Percentiles rank a stretch among this genome's conserved stretches.
Evolutionary conservation across 2,888 invertebrate genomes (phyloP).

Genomic region (Eupeodes latifasciatus): DNA sequence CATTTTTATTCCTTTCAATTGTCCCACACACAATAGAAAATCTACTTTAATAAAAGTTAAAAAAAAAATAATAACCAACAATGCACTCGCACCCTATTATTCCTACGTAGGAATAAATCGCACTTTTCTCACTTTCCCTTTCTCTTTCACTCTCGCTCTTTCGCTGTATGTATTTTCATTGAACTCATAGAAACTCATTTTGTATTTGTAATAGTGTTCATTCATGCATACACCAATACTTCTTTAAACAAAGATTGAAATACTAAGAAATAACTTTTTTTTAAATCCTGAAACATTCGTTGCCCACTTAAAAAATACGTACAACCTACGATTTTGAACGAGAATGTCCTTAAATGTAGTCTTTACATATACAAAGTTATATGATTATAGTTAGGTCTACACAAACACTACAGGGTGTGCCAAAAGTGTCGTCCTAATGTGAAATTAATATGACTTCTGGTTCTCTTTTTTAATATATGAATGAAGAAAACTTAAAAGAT

Average conservation of each 20-base stretch:
- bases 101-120: not conserved
- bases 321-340: conserved; percentile 27
- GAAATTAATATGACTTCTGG: too few relatives aligned
- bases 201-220: not conserved
- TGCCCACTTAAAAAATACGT: conserved; percentile 30
- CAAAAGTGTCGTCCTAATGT: too few relatives aligned
- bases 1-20: conserved; percentile 55
- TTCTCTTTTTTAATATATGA: too few relatives aligned
- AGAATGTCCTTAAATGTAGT: conserved; percentile 31
- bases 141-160: not conserved
- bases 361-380: too few relatives aligned
- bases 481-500: too few relatives aligned
- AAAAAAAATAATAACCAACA: conserved; percentile 25
- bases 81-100: conserved; percentile 25
- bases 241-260: not conserved
- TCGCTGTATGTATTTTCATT: not conserved
- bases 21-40: conserved; percentile 59
- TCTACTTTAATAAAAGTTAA: conserved; percentile 38
- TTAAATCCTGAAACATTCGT: not conserved
- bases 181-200: not conserved
- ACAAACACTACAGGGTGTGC: not conserved
- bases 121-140: not conserved
- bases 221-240: conserved; percentile 37
- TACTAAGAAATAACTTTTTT: conserved; percentile 5
- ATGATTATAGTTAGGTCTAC: not conserved